Base-by-base conservation (phyloP, 2,888 invertebrate genomes). In the Hirtodrosophila trivittata region DNA sequence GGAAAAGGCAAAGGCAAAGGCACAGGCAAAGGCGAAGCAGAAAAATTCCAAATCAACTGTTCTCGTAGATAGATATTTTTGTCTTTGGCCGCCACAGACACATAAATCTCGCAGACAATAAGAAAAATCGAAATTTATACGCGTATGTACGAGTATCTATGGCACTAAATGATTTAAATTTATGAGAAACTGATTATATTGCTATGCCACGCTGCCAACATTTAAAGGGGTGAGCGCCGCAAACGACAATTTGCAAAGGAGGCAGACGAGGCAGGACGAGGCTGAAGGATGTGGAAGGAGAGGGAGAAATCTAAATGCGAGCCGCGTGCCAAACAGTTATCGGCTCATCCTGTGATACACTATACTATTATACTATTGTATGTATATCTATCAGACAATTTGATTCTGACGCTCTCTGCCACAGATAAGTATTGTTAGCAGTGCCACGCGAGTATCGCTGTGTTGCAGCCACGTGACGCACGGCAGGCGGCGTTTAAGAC, bases 111-210 rank as follows among this genome's bases (percentile, higher is more conserved):
- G n/a, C 35, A 66, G 42, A 82, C 77, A 85, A 73, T 64, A 47
- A 43, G 47, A 55, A 47, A 50, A 28, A 26, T 50, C 32, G 25
- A 45, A 52, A 57, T 66, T 66, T 56, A 39, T 28, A 37, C 38
- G 13, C 18, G 9, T 9, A 2, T 28, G 28, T 47, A 21, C 26
- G 21, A 35, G 56, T 37, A 51, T 37, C 28, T 56, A 56, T 46
- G 52, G 45, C 59, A 37, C 62, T 67, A 60, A 60, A 66, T 81
- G 89, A 81, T 87, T 86, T 84, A 71, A 89, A 88, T 89, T 88
- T 89, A 89, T 88, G 86, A 66, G 74, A 83, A 88, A 88, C 82
- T 83, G 87, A 88, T 89, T 87, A 87, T 78, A 73, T 67, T 65
- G 63, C 57, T 46, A 43, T 18, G 38, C 41, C 41, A 50, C 25